Evolutionary conservation across 2,888 invertebrate species (phyloP).

Genomic region (Coelopa pilipes): DNA sequence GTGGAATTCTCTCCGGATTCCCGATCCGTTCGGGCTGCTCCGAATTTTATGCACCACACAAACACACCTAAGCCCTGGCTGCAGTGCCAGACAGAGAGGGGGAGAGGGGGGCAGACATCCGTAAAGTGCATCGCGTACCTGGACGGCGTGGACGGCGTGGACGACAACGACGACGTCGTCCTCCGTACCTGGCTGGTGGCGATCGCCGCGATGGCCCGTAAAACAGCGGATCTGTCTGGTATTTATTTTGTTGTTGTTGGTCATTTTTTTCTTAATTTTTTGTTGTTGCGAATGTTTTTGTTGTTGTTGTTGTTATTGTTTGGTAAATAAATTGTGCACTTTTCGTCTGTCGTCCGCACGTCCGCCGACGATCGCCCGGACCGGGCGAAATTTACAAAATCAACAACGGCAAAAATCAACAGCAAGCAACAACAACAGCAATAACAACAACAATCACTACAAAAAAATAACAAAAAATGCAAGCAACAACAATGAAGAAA

Average conservation of each 20-base stretch:
- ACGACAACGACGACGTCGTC: conserved; percentile 14
- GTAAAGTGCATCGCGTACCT: not conserved
- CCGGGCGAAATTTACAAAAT: not conserved
- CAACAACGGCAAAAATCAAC: not conserved
- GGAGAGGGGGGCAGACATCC: not conserved
- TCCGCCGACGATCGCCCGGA: conserved; percentile 12
- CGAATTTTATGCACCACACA: not conserved
- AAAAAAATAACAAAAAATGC: conserved; percentile 14
- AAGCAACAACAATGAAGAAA: not conserved
- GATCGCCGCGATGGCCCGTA: conserved; percentile 39
- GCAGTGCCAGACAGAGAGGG: not conserved
- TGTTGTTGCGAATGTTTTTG: conserved; percentile 40
- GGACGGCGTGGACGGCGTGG: not conserved
- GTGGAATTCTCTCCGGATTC: conserved; percentile 5
- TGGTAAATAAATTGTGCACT: conserved; percentile 24
- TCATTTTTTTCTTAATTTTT: not conserved
- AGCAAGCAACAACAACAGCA: not conserved
- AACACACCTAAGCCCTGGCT: not conserved
- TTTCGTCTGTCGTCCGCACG: conserved; percentile 8
- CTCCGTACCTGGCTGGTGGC: not conserved
- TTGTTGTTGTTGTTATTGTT: conserved; percentile 40
- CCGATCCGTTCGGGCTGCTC: conserved; percentile 10
- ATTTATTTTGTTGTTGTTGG: conserved; percentile 9
- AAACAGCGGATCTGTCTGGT: conserved; percentile 31
- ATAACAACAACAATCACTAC: not conserved